phyloP scores from a whole-genome alignment of 2,888 invertebrate genomes.

The Cheilosia scutellata region DNA sequence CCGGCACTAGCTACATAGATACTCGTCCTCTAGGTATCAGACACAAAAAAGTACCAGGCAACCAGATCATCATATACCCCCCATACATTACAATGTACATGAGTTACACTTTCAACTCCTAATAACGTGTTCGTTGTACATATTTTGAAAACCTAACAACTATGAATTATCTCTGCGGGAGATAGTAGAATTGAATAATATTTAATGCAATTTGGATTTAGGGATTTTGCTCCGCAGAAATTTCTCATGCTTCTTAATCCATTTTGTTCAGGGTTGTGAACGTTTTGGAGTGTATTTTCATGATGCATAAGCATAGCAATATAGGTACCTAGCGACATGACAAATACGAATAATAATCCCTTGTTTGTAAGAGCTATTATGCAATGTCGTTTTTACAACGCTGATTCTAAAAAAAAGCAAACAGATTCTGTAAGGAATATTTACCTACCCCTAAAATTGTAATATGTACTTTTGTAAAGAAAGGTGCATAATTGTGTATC shows the following conservation, averaged over 20 bases:
- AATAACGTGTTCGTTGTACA: conserved; percentile 56
- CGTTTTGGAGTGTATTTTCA: conserved; percentile 4
- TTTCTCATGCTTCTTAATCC: conserved; percentile 58
- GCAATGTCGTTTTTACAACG: not conserved
- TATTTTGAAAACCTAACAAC: conserved; percentile 76
- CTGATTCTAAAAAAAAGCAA: not conserved
- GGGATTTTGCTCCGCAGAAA: conserved; percentile 33
- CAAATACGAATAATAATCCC: conserved; percentile 8
- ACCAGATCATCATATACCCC: not conserved
- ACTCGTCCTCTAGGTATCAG: no score
- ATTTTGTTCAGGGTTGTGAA: conserved; percentile 31
- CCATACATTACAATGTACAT: not conserved
- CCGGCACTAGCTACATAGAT: no score
- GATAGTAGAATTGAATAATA: conserved; percentile 28
- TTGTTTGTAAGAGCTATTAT: not conserved
- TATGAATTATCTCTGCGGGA: conserved; percentile 77
- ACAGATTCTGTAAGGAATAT: not conserved
- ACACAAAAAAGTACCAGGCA: not conserved
- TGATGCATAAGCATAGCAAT: not conserved
- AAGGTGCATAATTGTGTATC: no score
- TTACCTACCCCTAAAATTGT: not conserved
- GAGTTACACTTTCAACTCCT: conserved; percentile 2
- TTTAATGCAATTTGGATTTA: conserved; percentile 51
- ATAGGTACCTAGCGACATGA: not conserved
- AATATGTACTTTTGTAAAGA: not conserved